phyloP scores from a whole-genome alignment of 2,797 vertebrate species.

The Rhodeus uyekii region DNA sequence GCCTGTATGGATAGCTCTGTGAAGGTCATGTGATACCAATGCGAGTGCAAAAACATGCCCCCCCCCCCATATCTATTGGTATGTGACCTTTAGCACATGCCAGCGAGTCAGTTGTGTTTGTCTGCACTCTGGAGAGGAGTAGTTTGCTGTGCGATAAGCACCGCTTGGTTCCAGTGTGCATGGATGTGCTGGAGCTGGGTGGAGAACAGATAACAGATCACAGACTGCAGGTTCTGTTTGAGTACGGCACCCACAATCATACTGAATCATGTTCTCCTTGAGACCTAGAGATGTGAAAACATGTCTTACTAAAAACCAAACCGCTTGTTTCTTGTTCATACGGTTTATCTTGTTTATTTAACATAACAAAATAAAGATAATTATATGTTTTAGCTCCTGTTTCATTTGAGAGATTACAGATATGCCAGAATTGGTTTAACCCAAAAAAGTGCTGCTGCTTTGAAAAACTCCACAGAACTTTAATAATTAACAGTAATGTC shows the following conservation, averaged over 20 bases:
- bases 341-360: not conserved
- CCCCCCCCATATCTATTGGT: constrained; percentile 56
- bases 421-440: not conserved
- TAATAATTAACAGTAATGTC: not conserved
- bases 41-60: constrained; percentile 38
- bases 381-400: not conserved
- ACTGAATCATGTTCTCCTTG: not conserved
- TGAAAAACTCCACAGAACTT: not conserved
- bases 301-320: not conserved
- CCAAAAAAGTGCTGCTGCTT: not conserved
- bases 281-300: not conserved
- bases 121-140: not conserved
- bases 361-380: not conserved
- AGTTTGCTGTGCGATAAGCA: not conserved
- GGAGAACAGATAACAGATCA: constrained; percentile 27
- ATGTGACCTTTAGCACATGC: constrained; percentile 65
- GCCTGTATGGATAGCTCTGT: constrained; percentile 42
- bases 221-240: constrained; percentile 42
- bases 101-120: constrained; percentile 35
- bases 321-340: not conserved
- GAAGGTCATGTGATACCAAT: constrained; percentile 41
- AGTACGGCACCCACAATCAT: constrained; percentile 18
- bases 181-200: not conserved
- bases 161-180: not conserved
- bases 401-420: not conserved